A percentile compares a stretch with the other conserved stretches of the same genome.
Conservation (phyloP, 2,888 invertebrate genomes). For the Acleris emargana region DNA sequence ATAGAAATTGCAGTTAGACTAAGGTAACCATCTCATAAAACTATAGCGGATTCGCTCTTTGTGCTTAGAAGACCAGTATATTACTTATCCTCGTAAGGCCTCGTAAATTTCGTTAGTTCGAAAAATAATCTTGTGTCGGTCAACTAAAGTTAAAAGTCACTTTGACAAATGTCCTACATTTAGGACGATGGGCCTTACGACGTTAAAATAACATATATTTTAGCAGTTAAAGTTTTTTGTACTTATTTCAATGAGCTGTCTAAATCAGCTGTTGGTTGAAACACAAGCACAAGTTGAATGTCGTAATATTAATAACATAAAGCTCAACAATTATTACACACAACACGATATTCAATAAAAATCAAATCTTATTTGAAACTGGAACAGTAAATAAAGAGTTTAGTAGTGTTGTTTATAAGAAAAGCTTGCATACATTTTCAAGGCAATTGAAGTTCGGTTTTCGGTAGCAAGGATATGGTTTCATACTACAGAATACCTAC, state of each 20-base stretch:
- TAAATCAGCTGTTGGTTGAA: slow-evolving; percentile 45
- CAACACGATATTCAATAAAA: slow-evolving; percentile 18
- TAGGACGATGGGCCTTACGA: too few relatives aligned
- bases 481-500: too few relatives aligned
- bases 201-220: too few relatives aligned
- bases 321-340: slow-evolving; percentile 49
- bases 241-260: slow-evolving; percentile 36
- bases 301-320: slow-evolving; percentile 60
- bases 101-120: too few relatives aligned
- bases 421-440: not conserved
- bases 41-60: too few relatives aligned
- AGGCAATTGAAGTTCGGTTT: not conserved
- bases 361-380: slow-evolving; percentile 14
- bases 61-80: too few relatives aligned
- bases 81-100: too few relatives aligned
- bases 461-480: not conserved
- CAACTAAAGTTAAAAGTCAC: too few relatives aligned
- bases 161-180: too few relatives aligned
- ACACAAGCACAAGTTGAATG: slow-evolving; percentile 54
- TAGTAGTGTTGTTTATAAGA: slow-evolving; percentile 13
- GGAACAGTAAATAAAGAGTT: slow-evolving; percentile 20
- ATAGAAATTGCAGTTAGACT: too few relatives aligned
- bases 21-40: too few relatives aligned
- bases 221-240: slow-evolving; percentile 27
- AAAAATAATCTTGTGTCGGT: too few relatives aligned